Evolutionary conservation across 2,797 vertebrate species (phyloP), one percentile per base, ranked within the genome.

Genomic region (Pseudochirops corinnae): DNA sequence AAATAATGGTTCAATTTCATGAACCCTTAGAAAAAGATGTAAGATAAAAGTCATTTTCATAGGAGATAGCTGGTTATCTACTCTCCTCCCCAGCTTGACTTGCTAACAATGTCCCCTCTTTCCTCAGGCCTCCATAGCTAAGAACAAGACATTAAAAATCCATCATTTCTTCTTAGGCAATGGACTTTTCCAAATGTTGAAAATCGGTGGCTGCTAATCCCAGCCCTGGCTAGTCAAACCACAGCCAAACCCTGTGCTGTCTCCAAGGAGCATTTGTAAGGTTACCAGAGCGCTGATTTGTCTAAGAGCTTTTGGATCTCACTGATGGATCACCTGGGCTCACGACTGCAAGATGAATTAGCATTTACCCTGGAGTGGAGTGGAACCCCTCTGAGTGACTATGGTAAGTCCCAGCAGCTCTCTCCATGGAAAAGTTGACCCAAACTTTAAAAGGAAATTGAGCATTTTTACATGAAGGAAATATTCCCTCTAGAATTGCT

Each of bases 371-470:
- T 0, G 95, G 95, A 94, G 97, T 98, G 95, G 12, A 96, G 21
- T 53, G 92, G 56, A 93, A 53, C 93, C 97, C 57, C 93, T 3
- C 95, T 29, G 58, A 94, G 90, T 56, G 96, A 28, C 67, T 94
- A 91, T 93, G 93, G 62, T 95, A 55, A 97, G 95, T 97, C 33
- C 96, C 93, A 97, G 93, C n/a, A 95, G 52, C 91, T 96, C 90
- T 93, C 90, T 98, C 96, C 96, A 94, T 94, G 96, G 96, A 97
- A 97, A 98, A 98, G 98, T 12, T 82, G 74, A 82, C 9, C 39
- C 39, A 46, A 46, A 82, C 74, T 96, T 96, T 95, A 90, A 92
- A 97, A 96, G 62, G 94, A 67, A 94, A 96, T 97, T 96, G 92
- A 90, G 74, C 0, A 91, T 91, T 91, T 55, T 55, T 93, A 96